phyloP scores from a whole-genome alignment of 2,888 invertebrate species.

The Sclerodermus sp. region DNA sequence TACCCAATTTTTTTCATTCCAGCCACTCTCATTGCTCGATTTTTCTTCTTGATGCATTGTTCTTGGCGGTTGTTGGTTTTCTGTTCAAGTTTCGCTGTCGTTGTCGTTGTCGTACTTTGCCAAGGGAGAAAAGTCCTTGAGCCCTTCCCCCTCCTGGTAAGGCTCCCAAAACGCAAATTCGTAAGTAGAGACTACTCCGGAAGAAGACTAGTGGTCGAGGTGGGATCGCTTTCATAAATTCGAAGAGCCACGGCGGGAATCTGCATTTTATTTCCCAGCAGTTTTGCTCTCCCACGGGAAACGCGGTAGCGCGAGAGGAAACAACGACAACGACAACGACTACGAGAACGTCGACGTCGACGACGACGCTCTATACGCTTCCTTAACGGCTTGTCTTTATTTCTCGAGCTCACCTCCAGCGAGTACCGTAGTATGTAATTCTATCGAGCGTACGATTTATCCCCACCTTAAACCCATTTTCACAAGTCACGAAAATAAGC shows the following conservation, averaged over 20 bases:
- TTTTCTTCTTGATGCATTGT: too few species aligned
- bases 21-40: too few species aligned
- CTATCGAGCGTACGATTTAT: conserved; percentile 10
- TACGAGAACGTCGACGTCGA: conserved; percentile 1
- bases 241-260: conserved; percentile 28
- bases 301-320: conserved; percentile 8
- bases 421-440: conserved; percentile 15
- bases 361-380: conserved; percentile 13
- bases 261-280: conserved; percentile 39
- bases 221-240: conserved; percentile 29
- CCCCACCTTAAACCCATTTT: conserved; percentile 1
- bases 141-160: too few species aligned
- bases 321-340: neutral
- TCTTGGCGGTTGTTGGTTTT: too few species aligned
- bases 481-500: conserved; percentile 3
- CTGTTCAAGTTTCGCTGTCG: too few species aligned
- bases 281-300: conserved; percentile 15
- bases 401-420: conserved; percentile 4
- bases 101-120: too few species aligned
- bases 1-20: too few species aligned
- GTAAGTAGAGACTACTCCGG: conserved; percentile 8
- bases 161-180: conserved; percentile 15
- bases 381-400: conserved; percentile 22
- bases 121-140: too few species aligned
- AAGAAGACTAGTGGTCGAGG: neutral